Evolutionary conservation across 1,140 invertebrate genomes (phyloP).

Genomic region (Drosophila grimshawi): DNA sequence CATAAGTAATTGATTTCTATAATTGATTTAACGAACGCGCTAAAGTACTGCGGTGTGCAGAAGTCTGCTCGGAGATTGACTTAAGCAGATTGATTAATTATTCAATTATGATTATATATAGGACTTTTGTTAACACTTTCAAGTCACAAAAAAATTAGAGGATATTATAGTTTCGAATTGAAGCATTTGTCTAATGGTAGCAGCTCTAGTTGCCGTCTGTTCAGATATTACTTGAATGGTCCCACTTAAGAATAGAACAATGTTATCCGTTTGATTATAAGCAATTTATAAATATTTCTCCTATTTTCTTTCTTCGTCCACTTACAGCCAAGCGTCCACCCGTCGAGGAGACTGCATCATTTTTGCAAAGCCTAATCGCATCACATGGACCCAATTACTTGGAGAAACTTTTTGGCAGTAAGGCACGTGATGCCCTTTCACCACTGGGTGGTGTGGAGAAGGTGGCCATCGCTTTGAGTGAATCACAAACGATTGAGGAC

Average conservation of each 20-base stretch:
- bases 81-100: no score
- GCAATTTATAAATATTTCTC: constrained; percentile 25
- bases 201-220: not conserved
- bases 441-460: constrained; percentile 96
- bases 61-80: no score
- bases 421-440: constrained; percentile 94
- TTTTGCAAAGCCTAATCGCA: constrained; percentile 95
- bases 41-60: no score
- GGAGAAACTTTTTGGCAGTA: constrained; percentile 97
- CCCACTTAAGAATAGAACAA: not conserved
- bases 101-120: no score
- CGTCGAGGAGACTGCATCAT: constrained; percentile 97
- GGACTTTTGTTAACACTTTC: no score
- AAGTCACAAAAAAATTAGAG: not conserved
- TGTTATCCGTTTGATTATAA: constrained; percentile 32
- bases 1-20: no score
- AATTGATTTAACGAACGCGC: no score
- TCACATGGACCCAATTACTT: constrained; percentile 98
- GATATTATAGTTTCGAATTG: not conserved
- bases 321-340: constrained; percentile 95
- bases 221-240: not conserved
- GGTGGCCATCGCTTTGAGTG: constrained; percentile 96
- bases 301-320: constrained; percentile 18
- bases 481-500: constrained; percentile 97
- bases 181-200: not conserved